Conservation (phyloP, 2,888 invertebrate species). For the Ectemnius cavifrons region DNA sequence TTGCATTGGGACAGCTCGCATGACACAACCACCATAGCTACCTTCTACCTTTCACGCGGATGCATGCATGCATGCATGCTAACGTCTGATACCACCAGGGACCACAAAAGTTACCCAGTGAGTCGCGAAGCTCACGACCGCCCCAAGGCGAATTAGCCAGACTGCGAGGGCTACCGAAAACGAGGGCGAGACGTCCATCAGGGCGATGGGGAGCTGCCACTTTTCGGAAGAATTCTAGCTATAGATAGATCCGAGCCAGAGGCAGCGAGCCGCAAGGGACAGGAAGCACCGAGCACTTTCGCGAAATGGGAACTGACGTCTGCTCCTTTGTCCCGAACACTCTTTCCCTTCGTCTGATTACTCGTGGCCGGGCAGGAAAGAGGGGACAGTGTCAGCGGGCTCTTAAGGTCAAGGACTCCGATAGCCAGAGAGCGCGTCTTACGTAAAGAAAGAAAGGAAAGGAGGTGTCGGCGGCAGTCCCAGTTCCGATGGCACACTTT, state of each 20-base stretch:
- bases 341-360: not conserved
- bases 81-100: constrained; percentile 47
- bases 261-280: constrained; percentile 3
- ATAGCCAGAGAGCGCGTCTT: not conserved
- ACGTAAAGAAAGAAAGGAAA: not conserved
- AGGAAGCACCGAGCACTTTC: constrained; percentile 24
- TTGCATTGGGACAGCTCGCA: constrained; percentile 63
- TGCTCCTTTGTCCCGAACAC: not conserved
- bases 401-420: constrained; percentile 5
- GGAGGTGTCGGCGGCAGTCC: constrained; percentile 18
- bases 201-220: not conserved
- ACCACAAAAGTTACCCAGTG: constrained; percentile 59
- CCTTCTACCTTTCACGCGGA: constrained; percentile 26
- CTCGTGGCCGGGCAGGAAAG: not conserved
- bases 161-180: constrained; percentile 53
- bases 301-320: not conserved
- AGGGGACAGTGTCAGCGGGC: not conserved
- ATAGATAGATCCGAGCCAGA: constrained; percentile 28
- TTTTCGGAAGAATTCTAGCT: constrained; percentile 49
- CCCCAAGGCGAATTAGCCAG: constrained; percentile 53
- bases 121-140: constrained; percentile 42
- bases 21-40: constrained; percentile 41
- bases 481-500: constrained; percentile 47
- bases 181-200: constrained; percentile 28
- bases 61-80: too few species aligned